Conservation (phyloP, 2,797 vertebrate genomes). For the Orestias chungarensis region DNA sequence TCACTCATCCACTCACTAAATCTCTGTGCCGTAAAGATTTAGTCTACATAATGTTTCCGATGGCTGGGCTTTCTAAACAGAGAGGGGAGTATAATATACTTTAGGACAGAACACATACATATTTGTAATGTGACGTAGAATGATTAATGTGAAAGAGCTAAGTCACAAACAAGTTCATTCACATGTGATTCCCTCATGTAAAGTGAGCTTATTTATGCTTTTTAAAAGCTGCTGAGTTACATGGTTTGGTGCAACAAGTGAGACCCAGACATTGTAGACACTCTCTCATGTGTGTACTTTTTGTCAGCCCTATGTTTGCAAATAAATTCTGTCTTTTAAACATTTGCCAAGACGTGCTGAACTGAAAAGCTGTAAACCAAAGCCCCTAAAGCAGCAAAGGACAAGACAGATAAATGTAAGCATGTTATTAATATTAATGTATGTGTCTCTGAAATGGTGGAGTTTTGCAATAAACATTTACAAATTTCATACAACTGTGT, state of each 20-base stretch:
- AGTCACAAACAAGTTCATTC: conserved; percentile 33
- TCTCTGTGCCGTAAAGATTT: conserved; percentile 60
- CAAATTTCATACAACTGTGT: conserved; percentile 9
- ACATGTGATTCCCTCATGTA: conserved; percentile 22
- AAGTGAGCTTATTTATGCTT: conserved; percentile 48
- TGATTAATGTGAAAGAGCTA: conserved; percentile 51
- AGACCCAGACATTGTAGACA: conserved; percentile 26
- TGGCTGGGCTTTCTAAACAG: conserved; percentile 65
- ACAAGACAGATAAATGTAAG: conserved; percentile 22
- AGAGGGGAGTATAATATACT: conserved; percentile 52
- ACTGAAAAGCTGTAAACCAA: conserved; percentile 9
- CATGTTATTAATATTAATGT: conserved; percentile 31
- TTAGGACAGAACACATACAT: conserved; percentile 53
- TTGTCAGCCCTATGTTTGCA: not conserved
- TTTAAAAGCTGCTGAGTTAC: conserved; percentile 40
- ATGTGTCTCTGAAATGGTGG: conserved; percentile 12
- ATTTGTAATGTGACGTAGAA: conserved; percentile 34
- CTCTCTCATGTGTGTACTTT: conserved; percentile 1
- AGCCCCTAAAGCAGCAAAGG: conserved; percentile 15
- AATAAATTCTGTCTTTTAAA: conserved; percentile 11
- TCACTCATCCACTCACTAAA: conserved; percentile 54
- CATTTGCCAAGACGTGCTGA: conserved; percentile 14
- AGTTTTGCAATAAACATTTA: conserved; percentile 7
- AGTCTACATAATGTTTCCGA: conserved; percentile 60
- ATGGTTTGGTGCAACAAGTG: conserved; percentile 20